phyloP scores from a whole-genome alignment of 1,140 invertebrate species.

The Olivierus martensii region DNA sequence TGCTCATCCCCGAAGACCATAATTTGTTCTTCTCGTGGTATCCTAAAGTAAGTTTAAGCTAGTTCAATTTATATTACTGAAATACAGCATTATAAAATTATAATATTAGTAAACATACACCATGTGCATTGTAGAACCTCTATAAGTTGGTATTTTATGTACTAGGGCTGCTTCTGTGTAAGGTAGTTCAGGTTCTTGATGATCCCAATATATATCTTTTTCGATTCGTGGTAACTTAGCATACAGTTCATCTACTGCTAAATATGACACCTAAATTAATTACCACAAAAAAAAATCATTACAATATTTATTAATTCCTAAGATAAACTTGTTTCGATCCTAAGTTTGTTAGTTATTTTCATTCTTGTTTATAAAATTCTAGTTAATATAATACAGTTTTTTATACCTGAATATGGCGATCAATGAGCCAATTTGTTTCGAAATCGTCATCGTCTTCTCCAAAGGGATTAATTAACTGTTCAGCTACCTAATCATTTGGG shows the following conservation, averaged over 20 bases:
- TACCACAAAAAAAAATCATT: no score
- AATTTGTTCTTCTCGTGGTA: no score
- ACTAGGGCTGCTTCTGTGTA: conserved; percentile 23
- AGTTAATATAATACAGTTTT: no score
- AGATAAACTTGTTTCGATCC: no score
- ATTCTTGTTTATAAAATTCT: no score
- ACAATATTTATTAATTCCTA: no score
- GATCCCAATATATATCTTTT: conserved; percentile 32
- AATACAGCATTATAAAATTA: no score
- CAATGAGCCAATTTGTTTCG: conserved; percentile 25
- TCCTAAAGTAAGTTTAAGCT: no score
- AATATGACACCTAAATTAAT: conserved; percentile 12
- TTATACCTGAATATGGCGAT: conserved; percentile 13
- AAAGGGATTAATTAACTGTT: conserved; percentile 31
- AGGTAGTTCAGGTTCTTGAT: conserved; percentile 25
- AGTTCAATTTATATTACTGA: no score
- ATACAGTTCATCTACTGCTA: conserved; percentile 17
- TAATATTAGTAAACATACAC: conserved; percentile 2
- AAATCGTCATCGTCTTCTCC: conserved; percentile 39
- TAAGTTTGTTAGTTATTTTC: no score
- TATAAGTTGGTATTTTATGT: conserved; percentile 17
- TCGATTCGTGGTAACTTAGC: conserved; percentile 15
- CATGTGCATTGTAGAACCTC: conserved; percentile 15
- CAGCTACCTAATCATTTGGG: conserved; percentile 24
- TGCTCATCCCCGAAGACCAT: no score